Evolutionary conservation across 2,113 vertebrate species (phyloP), one percentile per base, ranked within the genome.

Genomic region (Oxygymnocypris stewartii): DNA sequence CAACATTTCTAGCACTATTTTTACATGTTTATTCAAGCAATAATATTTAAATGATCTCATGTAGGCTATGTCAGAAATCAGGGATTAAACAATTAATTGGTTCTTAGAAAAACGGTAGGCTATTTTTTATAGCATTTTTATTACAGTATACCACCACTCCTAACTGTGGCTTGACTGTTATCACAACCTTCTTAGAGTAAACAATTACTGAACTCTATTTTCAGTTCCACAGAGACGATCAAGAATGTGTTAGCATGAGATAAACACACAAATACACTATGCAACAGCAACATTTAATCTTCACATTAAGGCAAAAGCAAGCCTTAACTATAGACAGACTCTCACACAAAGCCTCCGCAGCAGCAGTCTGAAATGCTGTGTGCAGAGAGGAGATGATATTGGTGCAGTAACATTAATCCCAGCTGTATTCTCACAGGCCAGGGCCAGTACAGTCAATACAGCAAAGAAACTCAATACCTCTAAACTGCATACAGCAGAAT

Each of bases 371-470:
- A 69, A 74, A 75, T 71, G 18, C 18, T 31, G 49, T 57, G 76
- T 28, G 76, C 2, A 18, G 44, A 79, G 65, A 84, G 16, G 84
- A 69, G 44, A 67, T 61, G 49, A 74, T 78, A 84, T 77, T 79
- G 69, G 28, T 71, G 31, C 61, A 86, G 57, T 51, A 40, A 75
- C 65, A 75, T 49, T 80, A 81, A 73, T 73, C 85, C 25, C 80
- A 51, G 28, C 63, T 51, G 63, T 69, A 69, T 82, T 71, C 63
- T 82, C 42, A 82, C 42, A 80, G 78, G 54, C 25, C 47, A 78
- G 54, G 54, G 40, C 23, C 54, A 67, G 31, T 71, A 82, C 23
- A 82, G 80, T 82, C 44, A 71, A 71, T 82, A 71, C 42, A n/a
- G 18, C 18, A 28, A 82, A 20, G 28, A 82, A 82, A 82, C 44